These are phyloP conservation scores for Macrophya alboannulata DNA, from an alignment of 2,888 invertebrate species.

Conservation along the genomic window DNA sequence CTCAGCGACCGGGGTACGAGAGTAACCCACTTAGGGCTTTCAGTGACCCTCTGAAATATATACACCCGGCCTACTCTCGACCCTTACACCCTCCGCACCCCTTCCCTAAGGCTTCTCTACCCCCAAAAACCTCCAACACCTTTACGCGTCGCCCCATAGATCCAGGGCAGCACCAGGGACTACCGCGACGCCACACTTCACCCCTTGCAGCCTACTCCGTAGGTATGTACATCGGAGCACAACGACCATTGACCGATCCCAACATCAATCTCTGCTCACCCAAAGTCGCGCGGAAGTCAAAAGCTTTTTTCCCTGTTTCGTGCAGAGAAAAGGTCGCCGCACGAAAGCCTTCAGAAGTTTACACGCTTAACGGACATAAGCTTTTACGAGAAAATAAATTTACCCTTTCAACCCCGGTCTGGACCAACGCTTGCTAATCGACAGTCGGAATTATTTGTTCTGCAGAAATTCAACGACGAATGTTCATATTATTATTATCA, in stretches of 20 bases:
- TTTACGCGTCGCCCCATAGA: slow-evolving; percentile 50
- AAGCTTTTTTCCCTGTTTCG: slow-evolving; percentile 58
- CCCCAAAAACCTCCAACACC: slow-evolving; percentile 50
- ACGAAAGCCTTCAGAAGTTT: slow-evolving; percentile 55
- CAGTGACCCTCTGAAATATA: slow-evolving; percentile 57
- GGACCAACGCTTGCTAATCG: not conserved
- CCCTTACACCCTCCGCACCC: slow-evolving; percentile 31
- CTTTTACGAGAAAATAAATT: slow-evolving; percentile 58
- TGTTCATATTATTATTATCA: not conserved
- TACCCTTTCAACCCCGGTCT: not conserved
- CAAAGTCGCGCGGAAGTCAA: slow-evolving; percentile 56
- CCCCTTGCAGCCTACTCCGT: slow-evolving; percentile 20
- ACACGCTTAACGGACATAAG: slow-evolving; percentile 56
- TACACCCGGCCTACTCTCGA: slow-evolving; percentile 53
- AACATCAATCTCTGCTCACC: slow-evolving; percentile 56
- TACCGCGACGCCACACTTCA: slow-evolving; percentile 24
- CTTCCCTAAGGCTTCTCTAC: not conserved
- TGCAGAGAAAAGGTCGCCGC: slow-evolving; percentile 31
- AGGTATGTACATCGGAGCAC: slow-evolving; percentile 49
- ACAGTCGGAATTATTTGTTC: not conserved
- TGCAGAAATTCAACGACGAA: not conserved
- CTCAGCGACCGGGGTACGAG: slow-evolving; percentile 26
- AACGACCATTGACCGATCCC: slow-evolving; percentile 58
- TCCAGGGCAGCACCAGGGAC: slow-evolving; percentile 39
- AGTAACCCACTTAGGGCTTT: slow-evolving; percentile 60